Evolutionary conservation across 1,140 invertebrate genomes (phyloP), one percentile per base, ranked within the genome.

Genomic region (Drosophila guanche): DNA sequence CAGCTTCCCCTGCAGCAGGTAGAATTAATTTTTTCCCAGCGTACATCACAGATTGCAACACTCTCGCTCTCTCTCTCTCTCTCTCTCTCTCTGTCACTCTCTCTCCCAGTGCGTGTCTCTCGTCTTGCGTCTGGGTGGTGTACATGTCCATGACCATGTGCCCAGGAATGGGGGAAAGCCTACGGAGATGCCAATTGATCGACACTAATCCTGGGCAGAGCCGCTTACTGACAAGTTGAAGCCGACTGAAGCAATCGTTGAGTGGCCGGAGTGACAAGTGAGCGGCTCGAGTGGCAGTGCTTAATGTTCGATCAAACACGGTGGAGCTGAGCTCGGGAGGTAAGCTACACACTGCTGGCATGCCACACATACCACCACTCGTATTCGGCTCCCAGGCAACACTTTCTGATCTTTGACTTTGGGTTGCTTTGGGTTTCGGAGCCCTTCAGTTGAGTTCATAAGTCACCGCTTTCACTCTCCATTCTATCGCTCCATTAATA

Each of bases 191-290:
- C 66, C 59, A 60, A 61, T 58, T 83, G 79, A 83, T 77, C 79
- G 79, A 83, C 79, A 84, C 57, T 83, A 84, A 83, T 84, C 79
- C 79, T 61, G 25, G 47, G 29, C 75, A 83, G 79, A 83, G 60
- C 79, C 79, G 79, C 81, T 83, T 83, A 83, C 62, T 84, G 79
- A 59, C 79, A 65, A 66, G 58, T 33, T 42, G 47, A 46, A 69
- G 75, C 54, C 33, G 53, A 48, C 33, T 25, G 25, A 12, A 58
- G 53, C 27, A 59, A 75, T 46, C 70, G 61, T 47, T 80, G 77
- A 80, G 66, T 71, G 67, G 61, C 33, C 78, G 48, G 59, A 37
- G 41, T 75, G 78, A 83, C 78, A 80, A 80, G 72, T 80, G 78
- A 69, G 66, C 71, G 60, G 79, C 61, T 61, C 68, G 72, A 33